Percentiles rank a stretch among this genome's conserved stretches.
These are phyloP conservation scores for Laspeyria flexula DNA, from an alignment of 2,888 invertebrate genomes.

Conservation along the genomic window DNA sequence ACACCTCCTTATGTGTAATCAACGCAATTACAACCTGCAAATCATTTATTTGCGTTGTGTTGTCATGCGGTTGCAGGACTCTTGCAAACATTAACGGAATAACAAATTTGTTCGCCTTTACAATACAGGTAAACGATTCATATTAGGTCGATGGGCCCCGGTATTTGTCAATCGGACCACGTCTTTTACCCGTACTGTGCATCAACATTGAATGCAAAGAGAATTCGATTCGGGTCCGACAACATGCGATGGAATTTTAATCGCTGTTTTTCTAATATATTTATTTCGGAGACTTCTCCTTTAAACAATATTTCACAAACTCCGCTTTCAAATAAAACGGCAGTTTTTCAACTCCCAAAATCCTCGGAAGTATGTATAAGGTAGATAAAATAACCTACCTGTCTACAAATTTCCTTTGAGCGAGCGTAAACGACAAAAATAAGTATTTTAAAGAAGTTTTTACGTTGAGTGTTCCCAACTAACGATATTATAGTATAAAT, in stretches of 20 bases:
- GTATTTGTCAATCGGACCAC: slow-evolving; percentile 69
- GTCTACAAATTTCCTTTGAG: slow-evolving; percentile 19
- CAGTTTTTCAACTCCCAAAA: slow-evolving; percentile 12
- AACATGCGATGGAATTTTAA: slow-evolving; percentile 64
- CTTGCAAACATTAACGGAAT: slow-evolving; percentile 53
- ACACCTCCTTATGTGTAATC: slow-evolving; percentile 43
- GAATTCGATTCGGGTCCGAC: slow-evolving; percentile 50
- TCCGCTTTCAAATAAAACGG: slow-evolving; percentile 13
- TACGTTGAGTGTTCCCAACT: slow-evolving; percentile 29
- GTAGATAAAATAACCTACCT: slow-evolving; percentile 39
- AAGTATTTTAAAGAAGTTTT: slow-evolving; percentile 27
- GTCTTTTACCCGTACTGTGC: slow-evolving; percentile 57
- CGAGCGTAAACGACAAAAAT: slow-evolving; percentile 28
- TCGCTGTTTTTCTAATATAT: slow-evolving; percentile 51
- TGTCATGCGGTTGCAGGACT: slow-evolving; percentile 51
- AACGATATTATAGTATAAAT: slow-evolving; percentile 57
- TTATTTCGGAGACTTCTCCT: slow-evolving; percentile 21
- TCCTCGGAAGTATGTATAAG: slow-evolving; percentile 29
- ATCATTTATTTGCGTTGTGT: slow-evolving; percentile 48
- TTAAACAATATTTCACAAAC: slow-evolving; percentile 11
- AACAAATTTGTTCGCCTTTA: slow-evolving; percentile 49
- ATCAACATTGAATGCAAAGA: slow-evolving; percentile 54
- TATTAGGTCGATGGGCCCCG: slow-evolving; percentile 53
- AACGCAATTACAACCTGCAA: slow-evolving; percentile 49
- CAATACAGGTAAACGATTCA: slow-evolving; percentile 62